A percentile compares a stretch with the other conserved stretches of the same genome.
Conservation (phyloP, 2,113 vertebrate genomes). For the Syrmaticus mikado region DNA sequence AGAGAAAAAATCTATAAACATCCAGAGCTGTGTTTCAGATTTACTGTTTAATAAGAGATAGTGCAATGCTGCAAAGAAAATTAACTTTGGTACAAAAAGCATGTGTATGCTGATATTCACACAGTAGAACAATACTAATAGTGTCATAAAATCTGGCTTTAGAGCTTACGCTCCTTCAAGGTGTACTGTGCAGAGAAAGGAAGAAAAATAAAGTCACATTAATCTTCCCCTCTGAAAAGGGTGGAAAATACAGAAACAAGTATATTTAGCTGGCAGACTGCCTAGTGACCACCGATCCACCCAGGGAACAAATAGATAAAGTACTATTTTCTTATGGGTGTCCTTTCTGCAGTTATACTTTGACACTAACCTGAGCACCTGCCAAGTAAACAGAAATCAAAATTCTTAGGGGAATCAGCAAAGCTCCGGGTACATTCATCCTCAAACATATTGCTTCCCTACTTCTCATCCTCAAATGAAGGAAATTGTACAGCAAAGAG, state of each 20-base stretch:
- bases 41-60: background rate
- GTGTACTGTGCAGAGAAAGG: background rate
- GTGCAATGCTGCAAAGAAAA: background rate
- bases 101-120: background rate
- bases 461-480: background rate
- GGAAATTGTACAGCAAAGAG: background rate
- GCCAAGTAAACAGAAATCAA: background rate
- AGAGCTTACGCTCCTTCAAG: background rate
- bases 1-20: background rate
- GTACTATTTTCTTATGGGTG: background rate
- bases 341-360: background rate
- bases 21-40: accelerated
- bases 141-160: background rate
- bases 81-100: background rate
- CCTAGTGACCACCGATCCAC: background rate
- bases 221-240: background rate
- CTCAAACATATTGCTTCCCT: background rate
- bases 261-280: background rate
- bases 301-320: background rate
- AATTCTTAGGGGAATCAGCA: background rate
- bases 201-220: accelerated
- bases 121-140: background rate
- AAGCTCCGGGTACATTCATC: background rate
- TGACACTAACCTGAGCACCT: background rate
- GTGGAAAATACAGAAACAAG: background rate